Conservation (phyloP, 2,113 vertebrate species). For the Cololabis saira region DNA sequence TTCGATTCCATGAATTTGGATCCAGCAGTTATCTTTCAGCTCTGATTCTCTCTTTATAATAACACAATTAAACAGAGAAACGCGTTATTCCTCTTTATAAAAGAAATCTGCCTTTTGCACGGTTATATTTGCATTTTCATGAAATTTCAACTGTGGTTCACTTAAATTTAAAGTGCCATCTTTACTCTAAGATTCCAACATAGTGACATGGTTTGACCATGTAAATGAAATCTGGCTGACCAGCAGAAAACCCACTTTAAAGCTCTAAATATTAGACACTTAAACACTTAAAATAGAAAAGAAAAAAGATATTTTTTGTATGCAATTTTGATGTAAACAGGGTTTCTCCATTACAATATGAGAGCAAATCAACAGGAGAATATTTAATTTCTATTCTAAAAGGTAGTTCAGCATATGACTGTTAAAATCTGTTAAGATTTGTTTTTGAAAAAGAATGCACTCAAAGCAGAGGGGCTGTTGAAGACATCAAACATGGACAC, state of each 20-base stretch:
- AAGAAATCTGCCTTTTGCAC: slow-evolving; percentile 37
- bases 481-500: slow-evolving; percentile 38
- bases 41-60: too few species aligned
- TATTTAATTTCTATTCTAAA: slow-evolving; percentile 19
- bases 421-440: slow-evolving; percentile 2
- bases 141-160: slow-evolving; percentile 39
- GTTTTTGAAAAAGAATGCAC: slow-evolving; percentile 18
- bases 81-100: slow-evolving; percentile 14
- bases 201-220: slow-evolving; percentile 27
- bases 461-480: slow-evolving; percentile 31
- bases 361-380: slow-evolving; percentile 19
- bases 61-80: slow-evolving; percentile 31
- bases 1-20: slow-evolving; percentile 26
- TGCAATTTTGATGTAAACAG: slow-evolving; percentile 64
- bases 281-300: slow-evolving; percentile 26
- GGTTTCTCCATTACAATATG: slow-evolving; percentile 38
- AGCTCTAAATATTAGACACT: slow-evolving; percentile 16
- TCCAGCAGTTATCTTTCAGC: slow-evolving; percentile 30
- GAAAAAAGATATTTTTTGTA: slow-evolving; percentile 27
- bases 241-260: slow-evolving; percentile 28
- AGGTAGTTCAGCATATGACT: slow-evolving; percentile 27
- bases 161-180: slow-evolving; percentile 28
- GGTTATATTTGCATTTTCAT: slow-evolving; percentile 34
- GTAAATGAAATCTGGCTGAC: slow-evolving; percentile 30
- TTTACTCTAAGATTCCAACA: slow-evolving; percentile 3